Percentiles rank a stretch among this genome's conserved stretches.
Conservation (phyloP, 2,797 vertebrate genomes). For the Sternarchorhynchus goeldii region DNA sequence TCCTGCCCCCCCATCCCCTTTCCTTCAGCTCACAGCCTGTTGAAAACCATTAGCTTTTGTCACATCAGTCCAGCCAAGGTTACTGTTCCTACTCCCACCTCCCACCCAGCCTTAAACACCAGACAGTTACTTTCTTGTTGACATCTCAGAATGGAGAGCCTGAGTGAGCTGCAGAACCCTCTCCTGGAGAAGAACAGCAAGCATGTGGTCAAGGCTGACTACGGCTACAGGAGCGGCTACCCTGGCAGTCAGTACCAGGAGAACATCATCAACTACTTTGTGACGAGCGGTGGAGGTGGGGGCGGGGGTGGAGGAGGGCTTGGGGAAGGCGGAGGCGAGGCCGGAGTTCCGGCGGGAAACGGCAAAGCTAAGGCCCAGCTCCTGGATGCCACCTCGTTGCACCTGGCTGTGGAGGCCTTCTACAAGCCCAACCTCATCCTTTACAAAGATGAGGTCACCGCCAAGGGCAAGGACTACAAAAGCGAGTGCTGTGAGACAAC, state of each 20-base stretch:
- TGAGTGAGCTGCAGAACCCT: slow-evolving; percentile 92
- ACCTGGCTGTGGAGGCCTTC: slow-evolving; percentile 92
- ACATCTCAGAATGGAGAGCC: slow-evolving; percentile 82
- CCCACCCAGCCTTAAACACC: slow-evolving; percentile 34
- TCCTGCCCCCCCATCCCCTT: slow-evolving; percentile 50
- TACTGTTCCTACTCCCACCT: slow-evolving; percentile 34
- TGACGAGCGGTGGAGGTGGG: slow-evolving; percentile 73
- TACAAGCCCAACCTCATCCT: slow-evolving; percentile 91
- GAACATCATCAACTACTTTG: slow-evolving; percentile 94
- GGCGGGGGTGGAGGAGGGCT: slow-evolving; percentile 57
- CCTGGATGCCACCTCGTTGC: slow-evolving; percentile 91
- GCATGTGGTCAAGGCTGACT: slow-evolving; percentile 78
- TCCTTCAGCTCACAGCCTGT: slow-evolving; percentile 59
- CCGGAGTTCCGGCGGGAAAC: slow-evolving; percentile 58
- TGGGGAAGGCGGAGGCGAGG: slow-evolving; percentile 67
- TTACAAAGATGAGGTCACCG: slow-evolving; percentile 84
- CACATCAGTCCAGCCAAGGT: slow-evolving; percentile 46
- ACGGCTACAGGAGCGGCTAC: slow-evolving; percentile 85
- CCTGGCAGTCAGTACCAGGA: slow-evolving; percentile 84
- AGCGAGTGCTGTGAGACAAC: slow-evolving; percentile 91
- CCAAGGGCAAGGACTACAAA: slow-evolving; percentile 88
- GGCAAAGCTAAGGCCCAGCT: slow-evolving; percentile 85
- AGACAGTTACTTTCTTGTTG: slow-evolving; percentile 2
- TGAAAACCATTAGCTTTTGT: slow-evolving; percentile 64
- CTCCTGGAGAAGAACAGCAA: slow-evolving; percentile 86